These are phyloP conservation scores for Callorhinus ursinus DNA, from an alignment of 2,113 vertebrate species.

Conservation along the genomic window DNA sequence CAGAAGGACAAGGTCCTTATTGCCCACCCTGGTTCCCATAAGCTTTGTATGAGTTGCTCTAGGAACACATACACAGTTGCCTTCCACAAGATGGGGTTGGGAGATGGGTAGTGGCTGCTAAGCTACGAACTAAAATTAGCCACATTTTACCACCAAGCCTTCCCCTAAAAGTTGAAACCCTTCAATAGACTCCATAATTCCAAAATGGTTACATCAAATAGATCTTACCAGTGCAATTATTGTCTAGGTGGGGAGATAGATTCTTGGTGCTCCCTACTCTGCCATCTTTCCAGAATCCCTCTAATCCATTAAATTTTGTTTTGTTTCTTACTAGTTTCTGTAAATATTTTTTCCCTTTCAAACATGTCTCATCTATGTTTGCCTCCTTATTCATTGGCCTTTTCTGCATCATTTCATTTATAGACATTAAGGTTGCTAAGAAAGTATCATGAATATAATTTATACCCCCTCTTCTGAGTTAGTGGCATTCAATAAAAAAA, in stretches of 20 bases:
- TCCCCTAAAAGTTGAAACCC: not conserved
- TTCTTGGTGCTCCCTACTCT: not conserved
- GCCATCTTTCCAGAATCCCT: not conserved
- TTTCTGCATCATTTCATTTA: constrained; percentile 49
- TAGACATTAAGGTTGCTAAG: not conserved
- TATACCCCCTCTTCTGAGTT: not conserved
- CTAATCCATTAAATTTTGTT: not conserved
- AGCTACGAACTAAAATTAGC: constrained; percentile 26
- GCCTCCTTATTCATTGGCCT: not conserved
- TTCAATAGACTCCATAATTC: not conserved
- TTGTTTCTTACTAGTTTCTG: not conserved
- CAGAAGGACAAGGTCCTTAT: not conserved
- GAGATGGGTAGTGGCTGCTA: not conserved
- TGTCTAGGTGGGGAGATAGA: not conserved
- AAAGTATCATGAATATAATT: constrained; percentile 35
- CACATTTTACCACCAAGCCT: not conserved
- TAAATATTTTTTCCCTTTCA: not conserved
- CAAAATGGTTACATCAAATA: not conserved
- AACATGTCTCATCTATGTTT: not conserved
- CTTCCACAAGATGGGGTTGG: not conserved
- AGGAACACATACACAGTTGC: not conserved
- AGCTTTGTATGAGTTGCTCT: not conserved
- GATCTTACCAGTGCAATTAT: not conserved
- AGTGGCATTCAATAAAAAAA: constrained; percentile 1
- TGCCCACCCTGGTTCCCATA: not conserved